Evolutionary conservation across 1,140 invertebrate genomes (phyloP).

Genomic region (Diuraphis noxia): DNA sequence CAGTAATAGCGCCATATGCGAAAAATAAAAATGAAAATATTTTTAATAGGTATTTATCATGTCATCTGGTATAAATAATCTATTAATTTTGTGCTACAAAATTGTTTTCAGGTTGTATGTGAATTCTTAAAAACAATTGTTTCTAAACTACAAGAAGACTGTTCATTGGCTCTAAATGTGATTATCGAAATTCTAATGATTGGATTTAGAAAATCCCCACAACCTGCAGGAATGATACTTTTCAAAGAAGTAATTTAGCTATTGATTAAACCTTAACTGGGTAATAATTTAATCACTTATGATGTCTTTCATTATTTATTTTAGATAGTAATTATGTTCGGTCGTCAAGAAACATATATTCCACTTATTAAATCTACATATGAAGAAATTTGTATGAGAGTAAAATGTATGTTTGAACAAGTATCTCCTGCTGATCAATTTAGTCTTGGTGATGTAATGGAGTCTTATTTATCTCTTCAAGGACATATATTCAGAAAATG

Average conservation of each 20-base stretch:
- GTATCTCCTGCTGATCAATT: background rate
- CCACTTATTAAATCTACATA: slow-evolving; percentile 42
- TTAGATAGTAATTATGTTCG: slow-evolving; percentile 45
- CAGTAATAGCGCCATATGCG: too few species aligned
- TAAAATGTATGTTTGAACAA: slow-evolving; percentile 41
- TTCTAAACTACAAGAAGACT: slow-evolving; percentile 37
- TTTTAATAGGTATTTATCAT: background rate
- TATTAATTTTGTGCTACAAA: background rate
- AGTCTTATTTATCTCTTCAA: slow-evolving; percentile 47
- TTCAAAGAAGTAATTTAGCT: slow-evolving; percentile 45
- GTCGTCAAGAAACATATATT: background rate
- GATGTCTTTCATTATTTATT: background rate
- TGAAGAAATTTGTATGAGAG: slow-evolving; percentile 44
- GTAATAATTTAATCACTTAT: background rate
- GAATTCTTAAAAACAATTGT: slow-evolving; percentile 44
- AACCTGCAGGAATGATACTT: slow-evolving; percentile 39
- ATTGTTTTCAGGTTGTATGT: slow-evolving; percentile 16
- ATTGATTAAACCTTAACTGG: background rate
- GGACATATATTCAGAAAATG: slow-evolving; percentile 41
- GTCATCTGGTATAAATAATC: background rate
- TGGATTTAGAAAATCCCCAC: slow-evolving; percentile 45
- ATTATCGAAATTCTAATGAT: slow-evolving; percentile 46
- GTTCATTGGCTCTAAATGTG: background rate
- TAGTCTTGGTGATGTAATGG: slow-evolving; percentile 42
- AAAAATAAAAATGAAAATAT: too few species aligned